Base-by-base conservation (phyloP, 2,113 vertebrate species). In the Mobula birostris region DNA sequence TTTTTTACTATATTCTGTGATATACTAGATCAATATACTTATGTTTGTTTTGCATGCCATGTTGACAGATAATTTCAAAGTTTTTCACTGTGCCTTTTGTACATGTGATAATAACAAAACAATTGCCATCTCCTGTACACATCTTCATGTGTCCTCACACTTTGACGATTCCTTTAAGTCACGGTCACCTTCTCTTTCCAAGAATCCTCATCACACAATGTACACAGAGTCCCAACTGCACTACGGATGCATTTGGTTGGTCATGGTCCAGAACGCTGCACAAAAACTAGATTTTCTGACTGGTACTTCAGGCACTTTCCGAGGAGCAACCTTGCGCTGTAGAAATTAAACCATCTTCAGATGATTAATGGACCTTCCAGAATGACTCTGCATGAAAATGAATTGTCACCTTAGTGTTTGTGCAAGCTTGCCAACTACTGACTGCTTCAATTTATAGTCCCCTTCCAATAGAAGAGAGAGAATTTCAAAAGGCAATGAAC, bases 381-480 rank as follows among this genome's bases (percentile, higher is more conserved):
- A 90, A 1, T 7, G 61, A 90, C 85, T 66, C 61, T 32, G 61
- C 29, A 66, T 90, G 85, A 90, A 90, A 90, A 68, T 90, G 85
- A 90, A 32, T 68, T 90, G 85, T 68, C 29, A 66, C 6, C 61
- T 32, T 7, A 19, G 85, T 63, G 17, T 66, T 90, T 17, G 29
- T 2, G 61, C 85, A 90, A 66, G 61, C 14, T 32, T 68, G 85
- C 29, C 85, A 66, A 19, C 2, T 1, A 7, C 61, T n/a, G 29
- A 8, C 15, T 90, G 27, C 6, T 66, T 66, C 85, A 68, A 90
- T 90, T 90, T 66, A 90, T 19, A 15, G 15, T 90, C 6, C 61
- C 21, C 61, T 66, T 17, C 83, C 27, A 90, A 61, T 68, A 17
- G 29, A 66, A 88, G 6, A 61, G 27, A 88, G 29, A 29, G 61